Evolutionary conservation across 2,113 vertebrate species (phyloP).

Genomic region (Choloepus hoffmanni): DNA sequence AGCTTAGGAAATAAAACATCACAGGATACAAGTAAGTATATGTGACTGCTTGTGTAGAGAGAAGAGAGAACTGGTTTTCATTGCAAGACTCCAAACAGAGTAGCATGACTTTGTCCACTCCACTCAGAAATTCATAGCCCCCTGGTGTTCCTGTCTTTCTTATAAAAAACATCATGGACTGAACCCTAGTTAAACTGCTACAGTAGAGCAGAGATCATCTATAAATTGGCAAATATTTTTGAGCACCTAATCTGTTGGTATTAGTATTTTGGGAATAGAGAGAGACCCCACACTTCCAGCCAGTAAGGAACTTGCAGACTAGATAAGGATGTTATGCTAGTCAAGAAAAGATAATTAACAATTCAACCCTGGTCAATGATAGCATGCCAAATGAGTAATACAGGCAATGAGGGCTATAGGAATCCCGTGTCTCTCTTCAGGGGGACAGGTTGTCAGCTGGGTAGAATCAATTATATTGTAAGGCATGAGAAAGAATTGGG

Average conservation of each 20-base stretch:
- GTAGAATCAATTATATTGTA: slow-evolving; percentile 59
- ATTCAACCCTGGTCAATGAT: not conserved
- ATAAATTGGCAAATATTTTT: not conserved
- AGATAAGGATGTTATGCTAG: not conserved
- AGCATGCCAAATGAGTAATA: not conserved
- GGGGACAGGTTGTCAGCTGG: slow-evolving; percentile 46
- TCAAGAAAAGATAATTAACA: not conserved
- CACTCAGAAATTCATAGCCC: not conserved
- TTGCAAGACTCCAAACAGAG: not conserved
- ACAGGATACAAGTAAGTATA: not conserved
- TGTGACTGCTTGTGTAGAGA: not conserved
- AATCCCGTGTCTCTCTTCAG: slow-evolving; percentile 51
- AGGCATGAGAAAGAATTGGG: slow-evolving; percentile 43
- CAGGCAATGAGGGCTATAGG: not conserved
- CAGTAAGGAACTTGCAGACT: not conserved
- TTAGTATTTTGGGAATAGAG: not conserved
- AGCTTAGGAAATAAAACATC: slow-evolving; percentile 39
- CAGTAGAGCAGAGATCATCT: not conserved
- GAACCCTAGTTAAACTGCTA: not conserved
- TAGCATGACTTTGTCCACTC: not conserved
- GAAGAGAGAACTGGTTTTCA: not conserved
- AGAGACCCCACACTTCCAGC: not conserved
- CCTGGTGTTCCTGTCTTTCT: not conserved
- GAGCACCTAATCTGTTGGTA: not conserved
- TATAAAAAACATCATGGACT: not conserved